Conservation (phyloP, 2,113 vertebrate genomes). For the Motacilla tschutschensis region DNA sequence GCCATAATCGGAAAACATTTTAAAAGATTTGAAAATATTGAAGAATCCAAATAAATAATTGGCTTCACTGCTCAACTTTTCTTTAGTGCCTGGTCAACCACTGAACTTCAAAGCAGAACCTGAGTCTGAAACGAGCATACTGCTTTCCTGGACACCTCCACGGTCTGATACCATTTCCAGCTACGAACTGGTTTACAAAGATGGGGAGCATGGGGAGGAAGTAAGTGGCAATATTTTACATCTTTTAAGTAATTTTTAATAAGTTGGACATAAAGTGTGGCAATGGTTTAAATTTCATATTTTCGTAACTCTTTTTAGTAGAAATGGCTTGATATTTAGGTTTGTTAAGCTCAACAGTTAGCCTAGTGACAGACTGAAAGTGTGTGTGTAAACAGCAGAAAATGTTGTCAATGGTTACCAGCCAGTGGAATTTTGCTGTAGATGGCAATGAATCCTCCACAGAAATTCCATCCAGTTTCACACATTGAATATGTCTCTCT, state of each 20-base stretch:
- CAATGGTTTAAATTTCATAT: not conserved
- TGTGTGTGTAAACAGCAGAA: not conserved
- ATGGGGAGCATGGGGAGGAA: slow-evolving; percentile 93
- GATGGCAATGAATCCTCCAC: fast-evolving
- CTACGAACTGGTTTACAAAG: slow-evolving; percentile 94
- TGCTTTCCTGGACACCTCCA: slow-evolving; percentile 93
- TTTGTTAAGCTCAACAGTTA: not conserved
- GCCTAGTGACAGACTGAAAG: not conserved
- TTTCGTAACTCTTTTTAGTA: not conserved
- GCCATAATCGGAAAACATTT: not conserved
- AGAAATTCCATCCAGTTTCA: not conserved
- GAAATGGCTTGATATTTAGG: not conserved
- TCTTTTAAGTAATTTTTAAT: not conserved
- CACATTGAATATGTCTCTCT: not conserved
- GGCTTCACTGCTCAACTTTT: not conserved
- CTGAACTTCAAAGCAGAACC: slow-evolving; percentile 95
- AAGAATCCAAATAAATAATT: not conserved
- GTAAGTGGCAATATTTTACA: slow-evolving; percentile 56
- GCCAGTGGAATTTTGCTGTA: not conserved
- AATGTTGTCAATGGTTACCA: not conserved
- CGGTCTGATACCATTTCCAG: slow-evolving; percentile 91
- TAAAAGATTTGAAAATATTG: not conserved
- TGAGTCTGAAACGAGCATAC: slow-evolving; percentile 95
- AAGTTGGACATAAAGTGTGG: not conserved
- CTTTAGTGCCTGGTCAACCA: slow-evolving; percentile 92